Percentiles rank a stretch among this genome's conserved stretches.
These are phyloP conservation scores for Patella vulgata DNA, from an alignment of 1,140 invertebrate genomes.

Conservation along the genomic window DNA sequence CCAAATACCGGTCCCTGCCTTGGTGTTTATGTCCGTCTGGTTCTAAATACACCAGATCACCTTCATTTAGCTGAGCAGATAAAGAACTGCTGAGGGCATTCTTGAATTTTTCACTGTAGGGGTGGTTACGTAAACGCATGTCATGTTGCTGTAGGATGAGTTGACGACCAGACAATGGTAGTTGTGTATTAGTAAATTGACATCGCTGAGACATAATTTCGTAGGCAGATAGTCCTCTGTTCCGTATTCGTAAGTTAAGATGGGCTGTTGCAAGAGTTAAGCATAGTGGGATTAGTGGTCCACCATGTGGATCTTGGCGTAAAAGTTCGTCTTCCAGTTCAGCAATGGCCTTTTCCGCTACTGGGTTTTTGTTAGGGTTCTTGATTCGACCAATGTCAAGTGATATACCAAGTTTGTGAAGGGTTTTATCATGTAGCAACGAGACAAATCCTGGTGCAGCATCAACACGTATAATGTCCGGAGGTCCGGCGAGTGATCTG, in stretches of 20 bases:
- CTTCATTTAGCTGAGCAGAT: constrained; percentile 1
- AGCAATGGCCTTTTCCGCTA: constrained; percentile 29
- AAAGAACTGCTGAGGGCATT: neutral
- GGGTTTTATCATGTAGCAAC: constrained; percentile 11
- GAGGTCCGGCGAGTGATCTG: constrained; percentile 14
- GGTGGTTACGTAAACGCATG: constrained; percentile 11
- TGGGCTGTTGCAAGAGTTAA: constrained; percentile 11
- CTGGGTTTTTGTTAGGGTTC: no score
- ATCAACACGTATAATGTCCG: constrained; percentile 19
- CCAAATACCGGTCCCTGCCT: constrained; percentile 29
- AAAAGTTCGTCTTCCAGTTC: no score
- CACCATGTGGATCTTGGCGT: constrained; percentile 5
- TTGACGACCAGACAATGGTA: constrained; percentile 9
- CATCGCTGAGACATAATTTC: constrained; percentile 23
- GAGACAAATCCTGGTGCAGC: constrained; percentile 25
- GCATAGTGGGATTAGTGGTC: constrained; percentile 4
- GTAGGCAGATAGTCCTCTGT: constrained; percentile 17
- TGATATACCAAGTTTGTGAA: constrained; percentile 5
- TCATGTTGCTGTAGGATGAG: constrained; percentile 17
- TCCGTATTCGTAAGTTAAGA: constrained; percentile 15
- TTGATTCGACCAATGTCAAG: constrained; percentile 30
- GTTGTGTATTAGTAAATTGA: constrained; percentile 18
- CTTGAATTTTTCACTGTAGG: constrained; percentile 28
- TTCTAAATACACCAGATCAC: constrained; percentile 37
- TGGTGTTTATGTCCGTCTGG: constrained; percentile 21